These are phyloP conservation scores for Drosophila novamexicana DNA, from an alignment of 1,140 invertebrate genomes.

Conservation along the genomic window DNA sequence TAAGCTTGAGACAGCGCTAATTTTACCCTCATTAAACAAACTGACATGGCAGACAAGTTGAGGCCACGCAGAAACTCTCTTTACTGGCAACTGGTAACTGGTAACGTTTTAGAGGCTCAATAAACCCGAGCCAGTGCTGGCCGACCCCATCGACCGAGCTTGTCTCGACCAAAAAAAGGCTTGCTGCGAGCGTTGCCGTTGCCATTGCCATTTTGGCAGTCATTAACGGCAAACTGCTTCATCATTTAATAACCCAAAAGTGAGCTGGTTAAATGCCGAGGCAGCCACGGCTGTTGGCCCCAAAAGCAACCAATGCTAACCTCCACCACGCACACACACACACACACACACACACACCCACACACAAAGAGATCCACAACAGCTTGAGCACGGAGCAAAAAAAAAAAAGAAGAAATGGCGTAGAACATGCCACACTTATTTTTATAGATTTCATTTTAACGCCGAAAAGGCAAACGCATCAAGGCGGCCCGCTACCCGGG, in stretches of 20 bases:
- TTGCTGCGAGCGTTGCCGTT: slow-evolving; percentile 28
- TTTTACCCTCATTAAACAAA: slow-evolving; percentile 83
- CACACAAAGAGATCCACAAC: slow-evolving; percentile 51
- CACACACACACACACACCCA: slow-evolving; percentile 23
- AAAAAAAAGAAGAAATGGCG: slow-evolving; percentile 54
- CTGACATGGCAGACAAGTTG: slow-evolving; percentile 64
- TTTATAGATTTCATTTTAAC: slow-evolving; percentile 83
- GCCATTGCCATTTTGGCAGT: slow-evolving; percentile 79
- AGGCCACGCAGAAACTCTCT: slow-evolving; percentile 8
- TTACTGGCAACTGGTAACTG: slow-evolving; percentile 9
- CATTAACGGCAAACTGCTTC: slow-evolving; percentile 83
- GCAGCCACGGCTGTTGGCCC: slow-evolving; percentile 55
- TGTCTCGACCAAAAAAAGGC: neutral
- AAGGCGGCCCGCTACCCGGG: slow-evolving; percentile 49
- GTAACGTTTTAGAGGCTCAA: slow-evolving; percentile 73
- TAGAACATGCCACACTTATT: slow-evolving; percentile 82
- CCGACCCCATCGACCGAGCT: slow-evolving; percentile 31
- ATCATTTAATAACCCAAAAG: slow-evolving; percentile 83
- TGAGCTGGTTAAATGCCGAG: slow-evolving; percentile 81
- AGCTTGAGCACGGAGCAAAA: slow-evolving; percentile 47
- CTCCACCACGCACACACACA: slow-evolving; percentile 30
- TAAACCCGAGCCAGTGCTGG: slow-evolving; percentile 71
- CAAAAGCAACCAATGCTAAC: slow-evolving; percentile 43
- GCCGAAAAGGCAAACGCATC: slow-evolving; percentile 82
- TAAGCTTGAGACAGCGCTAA: slow-evolving; percentile 82